phyloP scores from a whole-genome alignment of 2,797 vertebrate genomes.

The Bovichtus variegatus region DNA sequence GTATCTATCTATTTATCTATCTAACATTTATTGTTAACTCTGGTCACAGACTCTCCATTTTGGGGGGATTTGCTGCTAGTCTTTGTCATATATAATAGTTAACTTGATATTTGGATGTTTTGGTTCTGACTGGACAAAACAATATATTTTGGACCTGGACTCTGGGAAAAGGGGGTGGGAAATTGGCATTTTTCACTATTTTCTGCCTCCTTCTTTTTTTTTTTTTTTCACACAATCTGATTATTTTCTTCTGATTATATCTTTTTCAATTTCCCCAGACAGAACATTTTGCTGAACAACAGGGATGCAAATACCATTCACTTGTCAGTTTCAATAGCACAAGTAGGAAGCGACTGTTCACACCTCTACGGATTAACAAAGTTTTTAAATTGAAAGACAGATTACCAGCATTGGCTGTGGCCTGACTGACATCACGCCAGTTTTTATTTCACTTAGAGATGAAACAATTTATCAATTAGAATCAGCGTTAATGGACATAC shows the following conservation, averaged over 20 bases:
- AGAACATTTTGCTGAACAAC: background rate
- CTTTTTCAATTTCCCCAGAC: background rate
- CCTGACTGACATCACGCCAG: background rate
- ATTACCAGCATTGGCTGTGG: background rate
- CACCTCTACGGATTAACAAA: background rate
- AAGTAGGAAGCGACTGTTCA: background rate
- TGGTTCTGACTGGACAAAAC: background rate
- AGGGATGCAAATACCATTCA: background rate
- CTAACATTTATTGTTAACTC: too few species aligned
- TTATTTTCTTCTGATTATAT: too few species aligned
- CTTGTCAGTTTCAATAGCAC: background rate
- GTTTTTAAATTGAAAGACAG: too few species aligned
- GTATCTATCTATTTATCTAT: too few species aligned
- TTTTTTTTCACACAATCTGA: too few species aligned
- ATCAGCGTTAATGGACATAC: too few species aligned
- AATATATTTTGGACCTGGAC: background rate
- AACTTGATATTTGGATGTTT: background rate
- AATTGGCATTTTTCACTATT: background rate
- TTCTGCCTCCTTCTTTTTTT: too few species aligned
- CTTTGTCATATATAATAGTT: background rate
- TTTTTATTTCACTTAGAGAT: background rate
- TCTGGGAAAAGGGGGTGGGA: background rate
- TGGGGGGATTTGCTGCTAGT: background rate
- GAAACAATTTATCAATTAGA: too few species aligned
- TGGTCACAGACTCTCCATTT: background rate